phyloP scores from a whole-genome alignment of 2,888 invertebrate genomes.

The Nymphalis urticae region DNA sequence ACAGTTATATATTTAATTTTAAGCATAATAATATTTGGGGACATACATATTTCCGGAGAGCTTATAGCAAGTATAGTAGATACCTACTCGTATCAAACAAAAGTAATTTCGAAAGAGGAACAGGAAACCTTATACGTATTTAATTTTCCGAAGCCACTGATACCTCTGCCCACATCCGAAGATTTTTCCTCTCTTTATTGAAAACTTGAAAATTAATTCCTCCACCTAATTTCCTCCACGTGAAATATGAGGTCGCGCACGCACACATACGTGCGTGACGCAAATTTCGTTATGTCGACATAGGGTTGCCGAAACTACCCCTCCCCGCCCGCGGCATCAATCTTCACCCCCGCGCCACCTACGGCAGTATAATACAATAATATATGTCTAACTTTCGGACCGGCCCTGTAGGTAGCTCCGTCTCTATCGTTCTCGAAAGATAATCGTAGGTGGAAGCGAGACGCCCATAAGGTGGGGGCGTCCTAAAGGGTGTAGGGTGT shows the following conservation, averaged over 20 bases:
- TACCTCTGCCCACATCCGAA: conserved; percentile 45
- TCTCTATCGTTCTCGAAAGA: conserved; percentile 50
- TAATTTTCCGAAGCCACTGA: conserved; percentile 61
- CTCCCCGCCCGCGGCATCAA: conserved; percentile 69
- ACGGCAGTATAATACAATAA: conserved; percentile 81
- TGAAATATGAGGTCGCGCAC: conserved; percentile 74
- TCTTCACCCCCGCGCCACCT: conserved; percentile 79
- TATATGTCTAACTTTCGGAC: conserved; percentile 82
- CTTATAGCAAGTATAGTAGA: too few species aligned
- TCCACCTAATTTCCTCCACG: conserved; percentile 73
- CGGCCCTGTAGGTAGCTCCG: conserved; percentile 74
- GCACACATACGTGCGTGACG: conserved; percentile 70
- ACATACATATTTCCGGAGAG: neutral
- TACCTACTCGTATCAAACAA: conserved; percentile 12
- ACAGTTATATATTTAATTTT: too few species aligned
- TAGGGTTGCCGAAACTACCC: conserved; percentile 80
- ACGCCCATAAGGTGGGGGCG: conserved; percentile 66
- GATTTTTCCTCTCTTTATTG: conserved; percentile 73
- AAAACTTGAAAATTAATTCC: conserved; percentile 79
- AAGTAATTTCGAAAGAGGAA: conserved; percentile 27
- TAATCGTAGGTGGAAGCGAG: conserved; percentile 49
- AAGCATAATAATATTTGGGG: too few species aligned
- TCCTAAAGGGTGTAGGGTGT: conserved; percentile 81
- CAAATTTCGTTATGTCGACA: conserved; percentile 77
- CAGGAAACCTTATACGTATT: conserved; percentile 59